These are phyloP conservation scores for Lota lota DNA, from an alignment of 2,113 vertebrate species.

Conservation along the genomic window DNA sequence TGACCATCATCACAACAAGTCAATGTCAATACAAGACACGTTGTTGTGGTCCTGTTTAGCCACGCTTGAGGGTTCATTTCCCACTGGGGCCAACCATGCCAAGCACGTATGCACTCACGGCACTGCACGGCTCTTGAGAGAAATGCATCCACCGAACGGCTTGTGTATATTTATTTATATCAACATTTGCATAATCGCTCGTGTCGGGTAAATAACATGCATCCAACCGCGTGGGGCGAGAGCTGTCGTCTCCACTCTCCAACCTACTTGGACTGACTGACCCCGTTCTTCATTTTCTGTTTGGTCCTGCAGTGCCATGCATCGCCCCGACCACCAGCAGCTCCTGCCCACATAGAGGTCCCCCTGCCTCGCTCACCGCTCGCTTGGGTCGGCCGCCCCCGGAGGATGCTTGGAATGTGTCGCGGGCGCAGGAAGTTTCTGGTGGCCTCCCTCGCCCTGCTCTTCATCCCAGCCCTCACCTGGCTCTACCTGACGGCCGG, in stretches of 20 bases:
- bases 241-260: background rate
- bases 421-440: constrained; percentile 97
- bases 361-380: constrained; percentile 62
- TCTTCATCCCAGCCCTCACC: constrained; percentile 92
- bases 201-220: too few relatives aligned
- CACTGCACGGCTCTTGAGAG: too few relatives aligned
- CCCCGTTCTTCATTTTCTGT: background rate
- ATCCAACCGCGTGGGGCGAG: too few relatives aligned
- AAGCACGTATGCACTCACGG: too few relatives aligned
- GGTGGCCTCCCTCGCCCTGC: constrained; percentile 86
- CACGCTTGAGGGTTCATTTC: too few relatives aligned
- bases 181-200: too few relatives aligned
- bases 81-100: too few relatives aligned
- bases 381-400: constrained; percentile 49
- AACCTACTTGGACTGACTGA: background rate
- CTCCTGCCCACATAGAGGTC: constrained; percentile 82
- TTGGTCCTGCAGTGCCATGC: constrained; percentile 80
- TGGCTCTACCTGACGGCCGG: constrained; percentile 96
- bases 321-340: constrained; percentile 74
- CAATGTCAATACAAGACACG: too few relatives aligned
- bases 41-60: too few relatives aligned
- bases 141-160: too few relatives aligned
- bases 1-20: too few relatives aligned
- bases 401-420: constrained; percentile 99
- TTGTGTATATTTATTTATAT: too few relatives aligned